Conservation (phyloP, 2,113 vertebrate species). For the Pipa parva region DNA sequence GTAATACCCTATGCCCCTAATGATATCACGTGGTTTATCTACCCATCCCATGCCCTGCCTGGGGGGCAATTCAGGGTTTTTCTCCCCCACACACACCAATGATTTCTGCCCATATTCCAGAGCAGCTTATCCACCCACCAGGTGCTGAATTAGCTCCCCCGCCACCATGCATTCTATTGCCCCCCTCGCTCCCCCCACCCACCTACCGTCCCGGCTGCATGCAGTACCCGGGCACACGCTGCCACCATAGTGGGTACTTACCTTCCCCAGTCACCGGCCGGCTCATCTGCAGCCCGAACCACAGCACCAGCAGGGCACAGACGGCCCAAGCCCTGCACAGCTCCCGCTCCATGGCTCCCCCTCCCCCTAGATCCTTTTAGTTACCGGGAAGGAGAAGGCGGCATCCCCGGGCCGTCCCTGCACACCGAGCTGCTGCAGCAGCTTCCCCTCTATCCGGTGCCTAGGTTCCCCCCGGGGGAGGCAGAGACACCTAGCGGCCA, state of each 20-base stretch:
- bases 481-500: neutral
- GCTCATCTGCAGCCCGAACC: conserved; percentile 17
- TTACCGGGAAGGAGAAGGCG: conserved; percentile 1
- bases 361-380: too few relatives aligned
- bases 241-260: neutral
- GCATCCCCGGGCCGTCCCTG: conserved; percentile 8
- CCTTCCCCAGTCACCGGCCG: conserved; percentile 1
- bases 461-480: conserved; percentile 23
- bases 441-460: conserved; percentile 29
- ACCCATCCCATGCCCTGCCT: too few relatives aligned
- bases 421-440: conserved; percentile 24
- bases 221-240: neutral
- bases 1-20: too few relatives aligned
- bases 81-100: too few relatives aligned
- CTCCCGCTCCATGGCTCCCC: conserved; percentile 8
- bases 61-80: too few relatives aligned
- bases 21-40: too few relatives aligned
- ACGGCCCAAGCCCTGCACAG: conserved; percentile 23
- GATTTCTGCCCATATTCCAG: too few relatives aligned
- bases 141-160: too few relatives aligned
- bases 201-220: neutral
- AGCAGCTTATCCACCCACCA: too few relatives aligned
- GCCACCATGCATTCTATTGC: too few relatives aligned
- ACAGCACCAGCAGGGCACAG: conserved; percentile 27
- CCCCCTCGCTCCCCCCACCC: neutral